Percentiles rank a stretch among this genome's conserved stretches.
phyloP scores from a whole-genome alignment of 2,888 invertebrate species.

The Uropetala carovei region DNA sequence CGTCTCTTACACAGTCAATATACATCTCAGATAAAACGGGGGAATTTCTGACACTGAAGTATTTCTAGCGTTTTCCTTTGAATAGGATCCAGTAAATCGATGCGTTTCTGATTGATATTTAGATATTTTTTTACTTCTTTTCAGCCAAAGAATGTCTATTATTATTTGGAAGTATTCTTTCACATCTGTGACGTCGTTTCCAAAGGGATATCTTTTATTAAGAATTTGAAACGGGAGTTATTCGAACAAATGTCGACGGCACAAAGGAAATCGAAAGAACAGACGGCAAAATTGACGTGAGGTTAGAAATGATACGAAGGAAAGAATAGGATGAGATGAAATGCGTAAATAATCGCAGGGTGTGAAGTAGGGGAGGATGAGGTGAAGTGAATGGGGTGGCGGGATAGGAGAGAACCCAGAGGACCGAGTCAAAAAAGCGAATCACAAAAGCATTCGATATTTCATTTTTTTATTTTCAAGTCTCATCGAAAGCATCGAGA shows the following conservation, averaged over 20 bases:
- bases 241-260: not conserved
- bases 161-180: not conserved
- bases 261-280: not conserved
- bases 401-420: not conserved
- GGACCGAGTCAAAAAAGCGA: not conserved
- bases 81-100: no score
- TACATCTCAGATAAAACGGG: no score
- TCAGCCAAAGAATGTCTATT: not conserved
- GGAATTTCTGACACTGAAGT: no score
- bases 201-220: not conserved
- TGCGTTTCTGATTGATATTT: no score
- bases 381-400: not conserved
- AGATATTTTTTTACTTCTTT: no score
- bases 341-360: not conserved
- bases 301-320: not conserved
- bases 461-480: not conserved
- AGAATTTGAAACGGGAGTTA: not conserved
- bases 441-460: no score
- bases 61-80: no score
- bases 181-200: not conserved
- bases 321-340: constrained; percentile 15
- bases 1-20: no score
- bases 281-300: not conserved
- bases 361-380: not conserved
- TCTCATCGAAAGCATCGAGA: no score